phyloP scores from a whole-genome alignment of 2,797 vertebrate genomes.

The Ctenopoma kingsleyae region DNA sequence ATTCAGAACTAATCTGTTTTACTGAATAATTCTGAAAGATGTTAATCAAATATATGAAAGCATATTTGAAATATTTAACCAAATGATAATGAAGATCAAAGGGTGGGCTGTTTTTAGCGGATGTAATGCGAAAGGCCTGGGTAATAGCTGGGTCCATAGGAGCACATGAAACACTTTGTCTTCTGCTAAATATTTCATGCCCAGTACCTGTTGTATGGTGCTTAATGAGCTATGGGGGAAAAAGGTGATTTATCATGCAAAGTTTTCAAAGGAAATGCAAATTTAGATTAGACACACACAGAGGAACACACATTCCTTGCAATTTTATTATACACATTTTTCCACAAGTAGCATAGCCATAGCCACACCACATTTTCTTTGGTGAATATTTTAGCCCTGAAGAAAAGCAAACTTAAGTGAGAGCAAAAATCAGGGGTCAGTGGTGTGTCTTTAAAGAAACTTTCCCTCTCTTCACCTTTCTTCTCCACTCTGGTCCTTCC shows the following conservation, averaged over 20 bases:
- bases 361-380: constrained; percentile 87
- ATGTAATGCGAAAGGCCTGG: constrained; percentile 76
- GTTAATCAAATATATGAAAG: constrained; percentile 81
- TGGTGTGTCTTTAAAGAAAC: constrained; percentile 93
- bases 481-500: constrained; percentile 85
- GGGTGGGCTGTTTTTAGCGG: constrained; percentile 75
- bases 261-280: constrained; percentile 86
- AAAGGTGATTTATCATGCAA: constrained; percentile 82
- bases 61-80: constrained; percentile 83
- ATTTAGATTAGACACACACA: constrained; percentile 65
- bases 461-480: constrained; percentile 83
- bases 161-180: constrained; percentile 82
- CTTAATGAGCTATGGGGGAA: constrained; percentile 79
- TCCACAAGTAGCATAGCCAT: constrained; percentile 80
- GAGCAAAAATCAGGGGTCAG: constrained; percentile 92
- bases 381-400: constrained; percentile 96
- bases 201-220: constrained; percentile 79
- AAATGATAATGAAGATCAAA: constrained; percentile 83
- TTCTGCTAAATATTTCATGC: constrained; percentile 83
- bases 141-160: constrained; percentile 80
- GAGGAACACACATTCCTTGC: constrained; percentile 51
- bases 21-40: constrained; percentile 84
- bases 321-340: constrained; percentile 52
- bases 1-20: constrained; percentile 74
- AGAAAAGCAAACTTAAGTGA: constrained; percentile 94